A percentile compares a stretch with the other conserved stretches of the same genome.
Conservation (phyloP, 37 sponge, comb jelly and placozoan species). For the Oopsacas minuta region DNA sequence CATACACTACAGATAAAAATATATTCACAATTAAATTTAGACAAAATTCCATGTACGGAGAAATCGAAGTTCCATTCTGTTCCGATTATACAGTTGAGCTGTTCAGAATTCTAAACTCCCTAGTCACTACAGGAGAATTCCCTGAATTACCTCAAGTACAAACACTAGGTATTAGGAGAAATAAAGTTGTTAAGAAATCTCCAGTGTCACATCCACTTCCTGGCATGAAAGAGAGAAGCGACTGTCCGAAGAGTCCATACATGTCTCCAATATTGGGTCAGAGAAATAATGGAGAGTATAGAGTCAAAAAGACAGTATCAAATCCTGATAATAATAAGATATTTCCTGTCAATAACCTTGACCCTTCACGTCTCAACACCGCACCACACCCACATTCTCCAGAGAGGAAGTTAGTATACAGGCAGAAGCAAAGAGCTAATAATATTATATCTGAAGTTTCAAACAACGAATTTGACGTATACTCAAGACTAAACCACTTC, state of each 20-base stretch:
- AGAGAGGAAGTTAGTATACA: neutral
- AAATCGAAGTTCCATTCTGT: neutral
- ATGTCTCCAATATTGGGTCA: neutral
- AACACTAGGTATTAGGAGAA: neutral
- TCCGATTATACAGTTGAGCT: neutral
- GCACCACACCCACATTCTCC: neutral
- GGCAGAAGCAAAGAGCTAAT: neutral
- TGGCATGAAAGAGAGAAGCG: neutral
- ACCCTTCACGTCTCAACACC: neutral
- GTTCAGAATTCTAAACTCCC: neutral
- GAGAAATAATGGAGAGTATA: neutral
- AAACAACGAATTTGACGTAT: neutral
- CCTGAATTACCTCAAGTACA: neutral
- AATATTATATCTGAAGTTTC: neutral
- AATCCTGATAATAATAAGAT: neutral
- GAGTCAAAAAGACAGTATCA: neutral
- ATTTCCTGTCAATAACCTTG: neutral
- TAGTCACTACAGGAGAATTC: neutral
- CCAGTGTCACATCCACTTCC: neutral
- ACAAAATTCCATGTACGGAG: slow-evolving; percentile 5
- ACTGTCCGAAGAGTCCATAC: neutral
- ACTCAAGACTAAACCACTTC: neutral
- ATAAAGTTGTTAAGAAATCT: neutral
- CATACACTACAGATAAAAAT: slow-evolving; percentile 1
- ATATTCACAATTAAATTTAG: neutral